phyloP scores from a whole-genome alignment of 2,888 invertebrate species.

The Lycaena phlaeas region DNA sequence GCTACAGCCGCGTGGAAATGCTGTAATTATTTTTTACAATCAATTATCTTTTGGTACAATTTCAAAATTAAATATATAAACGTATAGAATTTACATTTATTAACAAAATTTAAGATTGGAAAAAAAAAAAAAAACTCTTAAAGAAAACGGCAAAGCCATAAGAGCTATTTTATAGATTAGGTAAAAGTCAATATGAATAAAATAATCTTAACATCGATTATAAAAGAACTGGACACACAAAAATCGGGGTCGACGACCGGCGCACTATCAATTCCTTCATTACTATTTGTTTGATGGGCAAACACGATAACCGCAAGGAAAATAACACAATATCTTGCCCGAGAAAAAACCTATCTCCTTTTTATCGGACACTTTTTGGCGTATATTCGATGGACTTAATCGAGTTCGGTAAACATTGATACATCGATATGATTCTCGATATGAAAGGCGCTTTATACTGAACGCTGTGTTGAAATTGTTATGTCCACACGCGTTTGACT shows the following conservation, averaged over 20 bases:
- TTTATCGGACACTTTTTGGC: conserved; percentile 55
- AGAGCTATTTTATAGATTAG: too few species aligned
- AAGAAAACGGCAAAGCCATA: too few species aligned
- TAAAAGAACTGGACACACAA: conserved; percentile 21
- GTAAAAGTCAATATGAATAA: background rate
- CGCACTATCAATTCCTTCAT: conserved; percentile 57
- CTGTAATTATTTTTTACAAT: too few species aligned
- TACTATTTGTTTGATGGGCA: conserved; percentile 53
- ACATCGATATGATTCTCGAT: conserved; percentile 38
- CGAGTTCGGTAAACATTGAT: conserved; percentile 56
- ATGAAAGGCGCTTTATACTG: conserved; percentile 41
- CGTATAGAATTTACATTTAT: too few species aligned
- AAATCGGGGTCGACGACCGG: conserved; percentile 35
- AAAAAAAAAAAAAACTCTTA: too few species aligned
- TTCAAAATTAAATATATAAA: too few species aligned
- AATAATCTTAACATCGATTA: conserved; percentile 9
- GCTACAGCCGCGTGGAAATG: too few species aligned
- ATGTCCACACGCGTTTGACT: conserved; percentile 27
- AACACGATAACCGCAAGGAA: conserved; percentile 56
- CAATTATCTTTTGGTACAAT: too few species aligned
- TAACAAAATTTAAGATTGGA: too few species aligned
- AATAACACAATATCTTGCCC: conserved; percentile 48
- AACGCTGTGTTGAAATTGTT: conserved; percentile 38
- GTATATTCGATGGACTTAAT: conserved; percentile 55
- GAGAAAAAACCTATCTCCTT: conserved; percentile 35